Conservation (phyloP, 2,888 invertebrate species). For the Coremacera marginata region DNA sequence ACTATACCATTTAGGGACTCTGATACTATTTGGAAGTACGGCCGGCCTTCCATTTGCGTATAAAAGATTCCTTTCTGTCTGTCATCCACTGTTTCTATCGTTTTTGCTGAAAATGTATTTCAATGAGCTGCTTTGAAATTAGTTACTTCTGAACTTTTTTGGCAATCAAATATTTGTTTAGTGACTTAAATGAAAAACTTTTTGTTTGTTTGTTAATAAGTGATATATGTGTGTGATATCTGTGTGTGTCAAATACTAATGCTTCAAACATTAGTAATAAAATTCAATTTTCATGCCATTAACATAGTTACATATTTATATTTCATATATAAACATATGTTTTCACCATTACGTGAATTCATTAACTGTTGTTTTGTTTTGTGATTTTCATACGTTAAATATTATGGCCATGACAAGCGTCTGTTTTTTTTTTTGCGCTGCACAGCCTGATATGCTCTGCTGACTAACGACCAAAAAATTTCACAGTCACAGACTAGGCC, state of each 20-base stretch:
- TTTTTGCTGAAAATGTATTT: constrained; percentile 6
- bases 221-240: background rate
- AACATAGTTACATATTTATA: background rate
- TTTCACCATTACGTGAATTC: background rate
- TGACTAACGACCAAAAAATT: too few species aligned
- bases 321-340: background rate
- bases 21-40: too few species aligned
- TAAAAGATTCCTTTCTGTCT: background rate
- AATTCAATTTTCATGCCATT: background rate
- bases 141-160: constrained; percentile 1
- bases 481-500: too few species aligned
- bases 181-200: background rate
- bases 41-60: too few species aligned
- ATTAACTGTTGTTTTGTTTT: background rate
- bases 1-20: too few species aligned
- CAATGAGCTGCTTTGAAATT: constrained; percentile 13
- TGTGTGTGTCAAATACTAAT: background rate
- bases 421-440: too few species aligned
- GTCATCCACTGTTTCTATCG: background rate
- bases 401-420: too few species aligned
- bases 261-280: background rate
- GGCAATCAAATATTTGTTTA: background rate
- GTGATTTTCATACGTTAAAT: too few species aligned
- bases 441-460: too few species aligned
- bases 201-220: background rate